Base-by-base conservation (phyloP, 2,113 vertebrate species). In the Pycnonotus jocosus region DNA sequence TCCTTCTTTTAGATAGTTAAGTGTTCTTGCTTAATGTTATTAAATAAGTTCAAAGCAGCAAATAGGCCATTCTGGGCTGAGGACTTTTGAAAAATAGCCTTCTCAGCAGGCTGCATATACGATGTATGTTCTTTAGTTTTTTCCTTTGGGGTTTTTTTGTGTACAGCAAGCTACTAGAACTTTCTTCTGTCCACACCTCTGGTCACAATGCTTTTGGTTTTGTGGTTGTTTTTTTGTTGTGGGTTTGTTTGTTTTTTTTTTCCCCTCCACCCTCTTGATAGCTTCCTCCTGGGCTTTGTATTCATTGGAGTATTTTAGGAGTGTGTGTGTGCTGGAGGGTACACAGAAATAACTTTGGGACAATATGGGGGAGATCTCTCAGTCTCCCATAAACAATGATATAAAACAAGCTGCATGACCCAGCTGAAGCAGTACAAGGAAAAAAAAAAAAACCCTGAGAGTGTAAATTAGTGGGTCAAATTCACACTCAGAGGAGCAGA, bases 11-110 rank as follows among this genome's bases (percentile, higher is more conserved):
- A 96, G 96, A 97, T 97, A 97, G 97, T 97, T 97, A 97, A 97
- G 94, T 97, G 94, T 97, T 98, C 97, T 97, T 95, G 92, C 98
- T 97, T 98, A 97, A 98, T 97, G 97, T 97, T 98, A 98, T 98
- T 98, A 98, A 98, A 96, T 96, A 97, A 96, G 95, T 97, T 96
- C 91, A 97, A 97, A 97, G 96, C 90, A 96, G 78, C 64, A 95
- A 96, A 95, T 96, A 96, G 92, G 69, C 95, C 92, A 93, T 97
- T 82, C 86, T 90, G 87, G 89, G 79, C 84, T 96, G 58, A 68
- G 66, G 86, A 71, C 72, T 45, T 93, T 90, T 97, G 95, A 96
- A 96, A 97, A 97, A 97, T 95, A 84, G 94, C 81, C 28, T 96
- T 95, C 92, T 84, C 78, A 58, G 96, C 84, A 90, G 95, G 92